phyloP scores from a whole-genome alignment of 2,888 invertebrate species.

The Cantharis flavilabris region DNA sequence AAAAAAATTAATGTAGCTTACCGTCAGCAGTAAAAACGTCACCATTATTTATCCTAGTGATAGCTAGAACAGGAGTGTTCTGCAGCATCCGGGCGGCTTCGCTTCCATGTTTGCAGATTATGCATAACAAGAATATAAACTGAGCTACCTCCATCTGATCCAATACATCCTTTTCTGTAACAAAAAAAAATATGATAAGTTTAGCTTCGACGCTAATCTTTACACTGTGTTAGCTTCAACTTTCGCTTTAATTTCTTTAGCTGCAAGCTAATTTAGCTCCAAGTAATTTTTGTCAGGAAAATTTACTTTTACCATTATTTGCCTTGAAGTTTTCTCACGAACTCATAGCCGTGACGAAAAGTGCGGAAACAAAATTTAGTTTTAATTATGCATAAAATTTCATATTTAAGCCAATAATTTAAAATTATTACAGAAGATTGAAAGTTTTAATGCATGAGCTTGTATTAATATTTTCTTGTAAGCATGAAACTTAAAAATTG shows the following conservation, averaged over 20 bases:
- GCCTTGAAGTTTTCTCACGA: background rate
- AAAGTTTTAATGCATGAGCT: background rate
- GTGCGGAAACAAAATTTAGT: background rate
- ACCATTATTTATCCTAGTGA: constrained; percentile 64
- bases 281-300: too few relatives aligned
- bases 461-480: background rate
- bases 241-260: too few relatives aligned
- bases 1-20: constrained; percentile 36
- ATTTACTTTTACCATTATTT: background rate
- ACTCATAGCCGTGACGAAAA: background rate
- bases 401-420: background rate
- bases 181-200: background rate
- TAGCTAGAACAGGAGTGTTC: constrained; percentile 31
- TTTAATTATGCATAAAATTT: background rate
- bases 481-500: background rate
- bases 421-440: background rate
- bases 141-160: constrained; percentile 31
- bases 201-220: too few relatives aligned
- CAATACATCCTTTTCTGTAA: constrained; percentile 34
- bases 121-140: constrained; percentile 8
- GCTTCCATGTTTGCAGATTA: background rate
- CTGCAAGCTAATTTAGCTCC: background rate
- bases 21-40: constrained; percentile 64
- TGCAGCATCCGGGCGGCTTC: constrained; percentile 10
- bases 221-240: too few relatives aligned